Percentiles rank a stretch among this genome's conserved stretches.
These are phyloP conservation scores for Oxyruncus cristatus DNA, from an alignment of 2,113 vertebrate species.

Conservation along the genomic window DNA sequence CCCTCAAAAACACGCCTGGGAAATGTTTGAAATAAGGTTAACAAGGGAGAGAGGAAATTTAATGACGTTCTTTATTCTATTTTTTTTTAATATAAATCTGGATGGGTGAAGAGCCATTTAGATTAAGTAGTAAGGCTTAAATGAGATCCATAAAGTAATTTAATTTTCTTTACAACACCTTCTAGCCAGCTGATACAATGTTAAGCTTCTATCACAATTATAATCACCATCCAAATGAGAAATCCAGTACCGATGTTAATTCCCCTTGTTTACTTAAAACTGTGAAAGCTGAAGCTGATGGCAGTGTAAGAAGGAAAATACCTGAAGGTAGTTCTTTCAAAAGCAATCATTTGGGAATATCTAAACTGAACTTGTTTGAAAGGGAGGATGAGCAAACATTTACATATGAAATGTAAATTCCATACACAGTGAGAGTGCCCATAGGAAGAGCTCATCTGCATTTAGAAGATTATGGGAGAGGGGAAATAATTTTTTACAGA, in stretches of 20 bases:
- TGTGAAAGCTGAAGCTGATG: not conserved
- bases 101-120: not conserved
- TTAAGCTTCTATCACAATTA: not conserved
- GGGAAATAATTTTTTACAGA: not conserved
- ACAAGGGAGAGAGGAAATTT: not conserved
- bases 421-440: not conserved
- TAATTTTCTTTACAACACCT: not conserved
- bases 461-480: not conserved
- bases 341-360: not conserved
- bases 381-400: conserved; percentile 12
- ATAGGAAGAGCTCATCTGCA: not conserved
- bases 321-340: not conserved
- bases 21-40: not conserved
- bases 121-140: not conserved
- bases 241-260: not conserved
- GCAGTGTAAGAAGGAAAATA: not conserved
- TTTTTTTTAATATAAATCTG: not conserved
- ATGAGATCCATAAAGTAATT: not conserved
- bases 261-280: not conserved
- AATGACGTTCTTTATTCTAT: not conserved
- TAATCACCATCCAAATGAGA: not conserved
- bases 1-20: not conserved
- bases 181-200: not conserved
- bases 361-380: not conserved
- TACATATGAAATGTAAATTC: not conserved